Evolutionary conservation across 2,797 vertebrate genomes (phyloP), one percentile per base, ranked within the genome.

Genomic region (Spondyliosoma cantharus): DNA sequence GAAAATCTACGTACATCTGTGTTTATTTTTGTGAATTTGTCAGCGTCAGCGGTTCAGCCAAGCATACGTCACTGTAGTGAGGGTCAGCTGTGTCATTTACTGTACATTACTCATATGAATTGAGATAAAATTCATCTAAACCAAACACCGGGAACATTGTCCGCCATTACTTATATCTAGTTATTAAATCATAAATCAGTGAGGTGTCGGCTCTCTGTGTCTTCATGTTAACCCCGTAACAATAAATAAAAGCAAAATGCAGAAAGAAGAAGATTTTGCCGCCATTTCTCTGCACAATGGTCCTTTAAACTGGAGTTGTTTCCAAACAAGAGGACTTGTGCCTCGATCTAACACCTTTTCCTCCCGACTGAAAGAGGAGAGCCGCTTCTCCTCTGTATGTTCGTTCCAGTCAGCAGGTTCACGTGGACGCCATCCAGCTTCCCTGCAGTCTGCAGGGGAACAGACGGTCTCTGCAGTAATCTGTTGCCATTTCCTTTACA

Each of bases 401-500:
- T 87, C 20, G 75, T 90, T 91, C 83, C 87, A 90, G 86, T 90
- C 89, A 88, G 90, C 91, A 92, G 91, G 91, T 92, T 91, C 78
- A 81, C 62, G 7, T 92, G 91, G 92, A 90, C 14, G 43, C 57
- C 79, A 14, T 91, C 91, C 91, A 92, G 84, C 82, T 84, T 80
- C 84, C 79, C 90, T 52, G 84, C 89, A 86, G 90, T 86, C 85
- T 83, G 76, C 81, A 76, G 79, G 78, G 74, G 77, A 90, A 90
- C 90, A 93, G 90, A 92, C 89, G 89, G 90, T 87, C 86, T 91
- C 89, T 75, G 84, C 88, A 86, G 87, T 89, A 80, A 91, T 90
- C 84, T 80, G 83, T 82, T 83, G 86, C 81, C 84, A 79, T 89
- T 91, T 88, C 85, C 86, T 85, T 85, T 85, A 90, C 89, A 90